Evolutionary conservation across 2,888 invertebrate species (phyloP).

Genomic region (Operophtera brumata): DNA sequence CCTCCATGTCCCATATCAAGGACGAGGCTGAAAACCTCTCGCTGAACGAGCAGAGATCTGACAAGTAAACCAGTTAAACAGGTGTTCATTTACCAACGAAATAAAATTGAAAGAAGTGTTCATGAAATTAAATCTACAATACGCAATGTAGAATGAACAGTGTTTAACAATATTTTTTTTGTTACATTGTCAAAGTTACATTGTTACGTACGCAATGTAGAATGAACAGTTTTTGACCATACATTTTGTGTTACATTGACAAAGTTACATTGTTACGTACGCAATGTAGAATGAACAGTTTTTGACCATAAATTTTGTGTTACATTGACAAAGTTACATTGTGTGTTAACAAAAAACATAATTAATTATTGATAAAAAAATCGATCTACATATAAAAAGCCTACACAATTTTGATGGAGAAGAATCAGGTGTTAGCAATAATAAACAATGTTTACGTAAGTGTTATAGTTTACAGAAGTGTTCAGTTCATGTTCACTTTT

Average conservation of each 20-base stretch:
- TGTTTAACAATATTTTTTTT: too few species aligned
- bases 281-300: not conserved
- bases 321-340: too few species aligned
- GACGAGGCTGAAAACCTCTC: slow-evolving; percentile 78
- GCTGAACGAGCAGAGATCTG: slow-evolving; percentile 76
- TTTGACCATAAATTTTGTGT: not conserved
- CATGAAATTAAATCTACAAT: not conserved
- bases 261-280: too few species aligned
- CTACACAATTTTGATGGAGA: not conserved
- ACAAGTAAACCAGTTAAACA: slow-evolving; percentile 55
- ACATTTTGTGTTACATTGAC: too few species aligned
- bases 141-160: too few species aligned
- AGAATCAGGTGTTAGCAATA: not conserved
- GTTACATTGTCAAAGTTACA: too few species aligned
- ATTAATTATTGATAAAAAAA: too few species aligned
- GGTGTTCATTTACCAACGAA: not conserved
- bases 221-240: too few species aligned
- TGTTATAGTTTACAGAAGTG: slow-evolving; percentile 8
- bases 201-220: too few species aligned
- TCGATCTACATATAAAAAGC: too few species aligned
- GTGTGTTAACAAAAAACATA: too few species aligned
- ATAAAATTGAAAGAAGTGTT: not conserved
- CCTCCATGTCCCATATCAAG: slow-evolving; percentile 69
- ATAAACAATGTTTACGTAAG: not conserved
- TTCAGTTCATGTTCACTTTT: slow-evolving; percentile 9